These are phyloP conservation scores for Lydus trimaculatus DNA, from an alignment of 2,888 invertebrate genomes.

Conservation along the genomic window DNA sequence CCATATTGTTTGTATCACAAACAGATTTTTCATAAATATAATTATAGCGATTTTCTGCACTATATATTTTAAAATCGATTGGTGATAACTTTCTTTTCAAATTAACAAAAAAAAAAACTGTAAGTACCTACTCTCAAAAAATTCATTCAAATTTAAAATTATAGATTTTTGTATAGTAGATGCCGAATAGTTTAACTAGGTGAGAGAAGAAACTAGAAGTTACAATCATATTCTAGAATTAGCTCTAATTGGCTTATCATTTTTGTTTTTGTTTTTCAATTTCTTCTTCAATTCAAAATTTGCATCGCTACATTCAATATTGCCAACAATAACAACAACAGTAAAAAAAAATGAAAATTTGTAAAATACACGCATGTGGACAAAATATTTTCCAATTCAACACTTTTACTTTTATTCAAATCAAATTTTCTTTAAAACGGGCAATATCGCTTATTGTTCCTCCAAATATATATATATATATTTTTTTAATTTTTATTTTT, in stretches of 20 bases:
- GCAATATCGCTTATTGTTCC: not conserved
- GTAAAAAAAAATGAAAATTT: not conserved
- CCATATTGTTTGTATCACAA: conserved; percentile 24
- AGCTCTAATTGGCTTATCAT: not conserved
- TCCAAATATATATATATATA: no score
- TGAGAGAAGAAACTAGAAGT: conserved; percentile 43
- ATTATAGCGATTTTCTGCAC: not conserved
- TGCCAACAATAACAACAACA: no score
- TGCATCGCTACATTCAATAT: no score
- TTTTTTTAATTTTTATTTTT: no score
- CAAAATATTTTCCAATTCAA: not conserved
- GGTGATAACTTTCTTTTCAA: not conserved
- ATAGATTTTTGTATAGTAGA: not conserved
- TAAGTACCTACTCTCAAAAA: no score
- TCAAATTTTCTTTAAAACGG: not conserved
- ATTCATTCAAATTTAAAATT: no score
- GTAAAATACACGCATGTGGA: not conserved
- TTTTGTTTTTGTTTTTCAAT: not conserved
- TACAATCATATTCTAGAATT: not conserved
- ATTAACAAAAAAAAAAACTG: not conserved
- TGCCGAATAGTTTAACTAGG: not conserved
- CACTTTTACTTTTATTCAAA: not conserved
- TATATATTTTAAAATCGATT: conserved; percentile 10
- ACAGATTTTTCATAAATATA: not conserved
- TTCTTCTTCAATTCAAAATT: not conserved